A percentile compares a stretch with the other conserved stretches of the same genome.
Evolutionary conservation across 2,113 vertebrate species (phyloP).

Genomic region (Lethenteron reissneri): DNA sequence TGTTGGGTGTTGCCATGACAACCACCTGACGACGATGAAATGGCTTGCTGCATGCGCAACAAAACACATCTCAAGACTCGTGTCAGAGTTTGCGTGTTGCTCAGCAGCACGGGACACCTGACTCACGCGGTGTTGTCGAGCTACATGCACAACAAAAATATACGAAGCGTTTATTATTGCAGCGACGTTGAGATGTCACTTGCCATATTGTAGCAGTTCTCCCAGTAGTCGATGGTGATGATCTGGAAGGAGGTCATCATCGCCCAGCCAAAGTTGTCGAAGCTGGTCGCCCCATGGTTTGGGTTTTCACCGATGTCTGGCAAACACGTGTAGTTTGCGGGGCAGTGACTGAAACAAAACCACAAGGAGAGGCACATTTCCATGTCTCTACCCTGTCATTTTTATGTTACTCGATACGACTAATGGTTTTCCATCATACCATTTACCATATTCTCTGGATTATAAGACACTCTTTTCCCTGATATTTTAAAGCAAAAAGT

Average conservation of each 20-base stretch:
- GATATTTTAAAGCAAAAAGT: background rate
- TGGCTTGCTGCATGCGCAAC: background rate
- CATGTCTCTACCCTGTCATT: too few relatives aligned
- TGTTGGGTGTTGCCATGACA: too few relatives aligned
- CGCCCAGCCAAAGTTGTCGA: slow-evolving; percentile 11
- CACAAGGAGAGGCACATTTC: too few relatives aligned
- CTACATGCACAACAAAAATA: background rate
- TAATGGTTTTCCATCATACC: background rate
- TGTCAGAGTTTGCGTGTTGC: background rate
- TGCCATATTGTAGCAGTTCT: slow-evolving; percentile 11
- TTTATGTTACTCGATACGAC: background rate
- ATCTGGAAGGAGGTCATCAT: slow-evolving; percentile 11
- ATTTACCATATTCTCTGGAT: background rate
- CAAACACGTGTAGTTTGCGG: slow-evolving; percentile 10
- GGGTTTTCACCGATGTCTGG: slow-evolving; percentile 9
- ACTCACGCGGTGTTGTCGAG: background rate
- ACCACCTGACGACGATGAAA: too few relatives aligned
- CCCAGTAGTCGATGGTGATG: slow-evolving; percentile 10
- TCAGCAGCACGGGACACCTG: background rate
- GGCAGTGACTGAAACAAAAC: slow-evolving; percentile 9
- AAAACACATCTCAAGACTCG: background rate
- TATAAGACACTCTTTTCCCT: background rate
- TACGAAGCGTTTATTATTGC: background rate
- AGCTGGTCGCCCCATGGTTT: slow-evolving; percentile 10
- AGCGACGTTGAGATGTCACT: background rate